Base-by-base conservation (phyloP, 2,888 invertebrate species). In the Trachelus stipa region DNA sequence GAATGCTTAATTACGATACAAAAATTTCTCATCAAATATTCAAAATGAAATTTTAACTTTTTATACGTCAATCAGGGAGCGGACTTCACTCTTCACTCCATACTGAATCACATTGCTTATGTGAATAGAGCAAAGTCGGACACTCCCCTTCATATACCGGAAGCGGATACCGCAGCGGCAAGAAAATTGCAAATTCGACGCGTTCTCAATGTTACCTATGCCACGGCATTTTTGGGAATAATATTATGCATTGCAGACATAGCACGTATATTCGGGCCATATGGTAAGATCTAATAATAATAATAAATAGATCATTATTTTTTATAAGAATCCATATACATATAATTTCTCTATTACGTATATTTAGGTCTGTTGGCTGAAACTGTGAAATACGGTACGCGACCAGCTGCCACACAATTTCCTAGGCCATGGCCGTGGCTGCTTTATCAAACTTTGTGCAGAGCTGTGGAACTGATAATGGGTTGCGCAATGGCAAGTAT, bases 401-500 rank as follows among this genome's bases (percentile, higher is more conserved):
- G 83, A 34, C 86, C 88, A 23, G 68, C 83, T 34, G 11, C 81
- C 3, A 77, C 82, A 12, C 87, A 88, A 79, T 84, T 90, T 68
- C 90, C 92, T 0, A 88, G 83, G 75, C 92, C 93, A 12, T 93
- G 93, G 93, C 92, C 93, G 1, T 94, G 94, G 94, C 91, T 93
- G 75, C 86, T 92, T 35, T 93, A 93, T 84, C 93, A 94, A 84
- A 93, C 94, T 0, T 76, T 92, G 1, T 92, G 92, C 84, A 90
- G 93, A 69, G 84, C 88, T 23, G 85, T 93, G 76, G 93, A 93
- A 86, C 86, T 93, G 68, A 89, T 90, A 74, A 92, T 93, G 91
- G 93, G 93, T 68, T 93, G 92, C 79, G 92, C 92, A 37, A 92
- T 93, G 92, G 93, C 93, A 34, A 93, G 92, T 86, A 92, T 93